A percentile compares a stretch with the other conserved stretches of the same genome.
Conservation (phyloP, 2,113 vertebrate species). For the Apteryx mantelli region DNA sequence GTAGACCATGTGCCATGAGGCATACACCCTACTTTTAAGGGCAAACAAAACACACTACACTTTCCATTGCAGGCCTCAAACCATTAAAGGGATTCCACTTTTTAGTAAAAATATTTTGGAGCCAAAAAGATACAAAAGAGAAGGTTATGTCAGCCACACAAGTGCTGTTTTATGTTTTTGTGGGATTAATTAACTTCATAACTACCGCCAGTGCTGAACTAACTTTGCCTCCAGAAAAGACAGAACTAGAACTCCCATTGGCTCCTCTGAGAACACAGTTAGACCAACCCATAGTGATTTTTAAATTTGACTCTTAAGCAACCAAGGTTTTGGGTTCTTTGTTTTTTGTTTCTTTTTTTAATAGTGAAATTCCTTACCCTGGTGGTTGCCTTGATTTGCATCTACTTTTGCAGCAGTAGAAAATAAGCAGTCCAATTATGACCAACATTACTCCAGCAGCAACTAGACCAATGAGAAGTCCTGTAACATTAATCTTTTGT, state of each 20-base stretch:
- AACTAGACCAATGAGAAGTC: conserved; percentile 89
- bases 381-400: conserved; percentile 68
- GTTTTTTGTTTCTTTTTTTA: neutral
- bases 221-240: neutral
- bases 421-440: conserved; percentile 80
- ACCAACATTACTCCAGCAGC: conserved; percentile 83
- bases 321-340: neutral
- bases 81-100: neutral
- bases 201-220: neutral
- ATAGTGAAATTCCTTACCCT: conserved; percentile 61
- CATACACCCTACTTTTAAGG: neutral
- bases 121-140: neutral
- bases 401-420: conserved; percentile 84
- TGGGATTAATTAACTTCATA: neutral
- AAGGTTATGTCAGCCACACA: neutral
- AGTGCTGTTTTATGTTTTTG: neutral
- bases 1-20: neutral
- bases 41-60: accelerated
- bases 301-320: neutral
- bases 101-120: neutral
- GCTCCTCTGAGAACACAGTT: neutral
- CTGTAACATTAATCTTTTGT: conserved; percentile 84
- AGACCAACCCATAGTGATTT: neutral
- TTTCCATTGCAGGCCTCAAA: neutral
- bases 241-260: neutral